Base-by-base conservation (phyloP, 2,888 invertebrate species). In the Glaucopsyche alexis region DNA sequence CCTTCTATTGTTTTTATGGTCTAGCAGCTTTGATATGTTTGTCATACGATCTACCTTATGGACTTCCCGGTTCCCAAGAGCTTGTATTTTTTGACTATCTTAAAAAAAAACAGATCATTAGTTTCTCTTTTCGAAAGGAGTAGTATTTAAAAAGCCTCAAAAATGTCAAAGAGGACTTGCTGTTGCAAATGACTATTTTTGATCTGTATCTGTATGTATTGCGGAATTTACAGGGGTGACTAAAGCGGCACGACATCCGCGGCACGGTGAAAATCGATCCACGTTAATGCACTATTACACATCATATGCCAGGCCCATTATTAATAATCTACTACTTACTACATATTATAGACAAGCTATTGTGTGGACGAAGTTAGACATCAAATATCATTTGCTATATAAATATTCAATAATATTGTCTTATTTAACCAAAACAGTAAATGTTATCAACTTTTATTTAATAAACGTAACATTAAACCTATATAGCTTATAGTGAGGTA, bases 1-100 rank as follows among this genome's bases (percentile, higher is more conserved):
- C 19, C n/a, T n/a, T n/a, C n/a, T 49, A 29, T 69, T 45, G 19
- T 45, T 49, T 6, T 69, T 47, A 49, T 47, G 67, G n/a, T 67
- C 67, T 38, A 38, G 6, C 38, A 29, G 60, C 11, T 60, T 29
- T 38, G 29, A 60, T 38, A 38, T 60, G 13, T 55, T 55, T 55
- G 55, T 19, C 19, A 19, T 55, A 2, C 19, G 55, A 49, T 49
- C 49, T 9, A 49, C 4, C 8, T 19, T 55, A 16, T 55, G 13
- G 11, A 38, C 29, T 60, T 60, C 60, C 60, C 11, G 29, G 29
- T 60, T 38, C 60, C 6, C 11, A 11, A 55, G 11, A 2, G 29
- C 29, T 29, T 29, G 29, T 55, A 2, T 8, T 55, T 11, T 55
- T 55, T 16, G 55, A 19, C 19, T 3, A 16, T 19, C 11, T 55